Conservation (phyloP, 2,797 vertebrate species). For the Semaprochilodus insignis region DNA sequence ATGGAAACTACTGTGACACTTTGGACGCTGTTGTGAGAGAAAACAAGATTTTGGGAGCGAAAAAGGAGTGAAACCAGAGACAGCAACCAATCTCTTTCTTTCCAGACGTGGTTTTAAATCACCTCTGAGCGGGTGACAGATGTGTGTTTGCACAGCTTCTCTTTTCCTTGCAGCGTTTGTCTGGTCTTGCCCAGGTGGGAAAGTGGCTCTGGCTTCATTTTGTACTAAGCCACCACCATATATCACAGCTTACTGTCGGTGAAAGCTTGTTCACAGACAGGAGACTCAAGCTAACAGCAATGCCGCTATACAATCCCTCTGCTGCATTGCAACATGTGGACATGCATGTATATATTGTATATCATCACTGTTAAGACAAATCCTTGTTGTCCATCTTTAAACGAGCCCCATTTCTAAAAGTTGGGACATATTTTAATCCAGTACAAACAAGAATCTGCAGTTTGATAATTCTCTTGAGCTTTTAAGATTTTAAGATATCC, state of each 20-base stretch:
- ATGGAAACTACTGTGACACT: neutral
- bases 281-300: slow-evolving; percentile 3
- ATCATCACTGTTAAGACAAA: too few species aligned
- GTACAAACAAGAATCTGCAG: too few species aligned
- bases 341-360: too few species aligned
- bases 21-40: neutral
- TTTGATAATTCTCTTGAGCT: too few species aligned
- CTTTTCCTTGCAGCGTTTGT: slow-evolving; percentile 21
- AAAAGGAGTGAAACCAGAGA: slow-evolving; percentile 13
- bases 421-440: too few species aligned
- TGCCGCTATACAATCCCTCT: neutral
- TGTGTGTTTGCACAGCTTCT: slow-evolving; percentile 49
- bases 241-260: slow-evolving; percentile 42
- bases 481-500: too few species aligned
- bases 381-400: too few species aligned
- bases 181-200: slow-evolving; percentile 34
- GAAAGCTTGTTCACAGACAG: slow-evolving; percentile 57
- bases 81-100: slow-evolving; percentile 38
- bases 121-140: slow-evolving; percentile 48
- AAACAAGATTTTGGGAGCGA: slow-evolving; percentile 32
- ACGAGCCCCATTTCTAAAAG: too few species aligned
- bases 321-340: too few species aligned
- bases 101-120: slow-evolving; percentile 47
- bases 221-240: slow-evolving; percentile 43
- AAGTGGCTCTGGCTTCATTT: slow-evolving; percentile 50